Base-by-base conservation (phyloP, 2,113 vertebrate species). In the Marmota flaviventris region DNA sequence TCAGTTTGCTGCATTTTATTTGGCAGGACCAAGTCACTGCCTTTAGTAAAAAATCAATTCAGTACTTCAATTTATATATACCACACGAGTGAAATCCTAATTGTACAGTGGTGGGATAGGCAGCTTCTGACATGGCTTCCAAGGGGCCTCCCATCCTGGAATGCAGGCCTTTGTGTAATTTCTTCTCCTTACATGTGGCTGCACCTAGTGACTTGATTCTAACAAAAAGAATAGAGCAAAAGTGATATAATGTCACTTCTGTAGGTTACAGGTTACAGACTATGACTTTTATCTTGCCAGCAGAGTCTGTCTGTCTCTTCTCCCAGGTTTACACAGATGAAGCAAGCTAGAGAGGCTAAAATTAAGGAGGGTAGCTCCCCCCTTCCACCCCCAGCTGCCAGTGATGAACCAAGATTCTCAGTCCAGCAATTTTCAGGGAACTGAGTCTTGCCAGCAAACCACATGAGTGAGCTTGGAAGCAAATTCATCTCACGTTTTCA, bases 1-100 rank as follows among this genome's bases (percentile, higher is more conserved):
- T 70, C 45, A 92, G 13, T 79, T 86, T 82, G 17, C 34, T 82
- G 29, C 27, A 84, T 83, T 95, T 69, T 76, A 91, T 42, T 82
- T 92, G 79, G 73, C 27, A 96, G 32, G 79, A 85, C 18, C 29
- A 95, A 67, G 34, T 77, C 53, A 87, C 14, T 87, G 58, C 63
- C 73, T 34, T 56, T 0, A 48, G 22, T 34, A 93, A 53, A n/a
- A 92, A 90, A 70, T 84, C 63, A 56, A 77, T 67, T 45, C 12
- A 17, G 14, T 67, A 69, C 67, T 93, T 94, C 70, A 70, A 83
- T 70, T 81, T 70, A 63, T n/a, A 73, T 25, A 39, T 1, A 25
- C 17, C 12, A 78, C 20, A 29, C 1, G 42, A 27, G 22, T 83
- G 75, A 61, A 63, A 61, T 45, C 25, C 69, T 58, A 76, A 84